Evolutionary conservation across 2,797 vertebrate species (phyloP).

Genomic region (Pempheris klunzingeri): DNA sequence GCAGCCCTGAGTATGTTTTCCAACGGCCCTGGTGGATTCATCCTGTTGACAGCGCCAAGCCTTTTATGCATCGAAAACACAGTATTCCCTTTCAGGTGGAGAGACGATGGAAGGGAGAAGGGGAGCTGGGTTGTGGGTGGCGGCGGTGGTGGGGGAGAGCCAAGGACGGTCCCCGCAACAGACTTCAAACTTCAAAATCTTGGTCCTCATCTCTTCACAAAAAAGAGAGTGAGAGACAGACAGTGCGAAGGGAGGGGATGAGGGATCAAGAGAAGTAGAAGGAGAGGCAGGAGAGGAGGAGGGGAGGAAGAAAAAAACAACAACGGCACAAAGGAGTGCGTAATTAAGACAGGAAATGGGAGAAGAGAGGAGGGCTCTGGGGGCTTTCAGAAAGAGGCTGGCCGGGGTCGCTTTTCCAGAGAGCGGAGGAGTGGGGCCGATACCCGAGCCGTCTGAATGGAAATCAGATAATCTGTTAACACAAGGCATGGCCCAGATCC

Average conservation of each 20-base stretch:
- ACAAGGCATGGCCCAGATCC: slow-evolving; percentile 85
- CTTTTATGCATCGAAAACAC: slow-evolving; percentile 83
- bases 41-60: slow-evolving; percentile 81
- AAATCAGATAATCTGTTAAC: slow-evolving; percentile 86
- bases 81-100: slow-evolving; percentile 82
- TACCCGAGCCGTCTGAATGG: slow-evolving; percentile 83
- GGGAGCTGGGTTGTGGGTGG: slow-evolving; percentile 55
- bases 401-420: slow-evolving; percentile 79
- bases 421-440: slow-evolving; percentile 77
- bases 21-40: slow-evolving; percentile 77
- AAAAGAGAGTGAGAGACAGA: slow-evolving; percentile 69
- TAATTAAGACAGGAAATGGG: slow-evolving; percentile 85
- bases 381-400: slow-evolving; percentile 81
- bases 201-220: slow-evolving; percentile 69
- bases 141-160: slow-evolving; percentile 11
- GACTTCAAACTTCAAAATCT: slow-evolving; percentile 73
- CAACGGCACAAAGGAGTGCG: slow-evolving; percentile 77
- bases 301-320: slow-evolving; percentile 54
- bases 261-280: slow-evolving; percentile 64
- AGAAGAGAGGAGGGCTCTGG: slow-evolving; percentile 81
- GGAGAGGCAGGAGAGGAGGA: slow-evolving; percentile 50
- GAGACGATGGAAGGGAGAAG: slow-evolving; percentile 73
- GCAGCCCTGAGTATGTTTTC: slow-evolving; percentile 73
- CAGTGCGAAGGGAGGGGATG: slow-evolving; percentile 63
- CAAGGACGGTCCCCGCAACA: slow-evolving; percentile 57